Base-by-base conservation (phyloP, 1,140 invertebrate species). In the Stenopsyche tienmushanensis region DNA sequence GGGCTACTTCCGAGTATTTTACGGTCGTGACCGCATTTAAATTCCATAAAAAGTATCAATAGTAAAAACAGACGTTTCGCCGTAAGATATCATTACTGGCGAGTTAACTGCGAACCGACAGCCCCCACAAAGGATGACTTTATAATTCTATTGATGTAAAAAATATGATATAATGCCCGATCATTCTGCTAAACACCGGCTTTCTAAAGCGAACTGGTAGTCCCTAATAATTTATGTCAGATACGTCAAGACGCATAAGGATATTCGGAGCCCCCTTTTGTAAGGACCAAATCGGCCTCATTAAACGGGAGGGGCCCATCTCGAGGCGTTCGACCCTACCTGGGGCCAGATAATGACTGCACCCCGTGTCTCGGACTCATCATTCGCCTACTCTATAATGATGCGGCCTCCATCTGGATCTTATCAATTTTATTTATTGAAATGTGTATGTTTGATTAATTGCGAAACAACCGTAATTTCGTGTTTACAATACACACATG, bases 171-270 rank as follows among this genome's bases (percentile, higher is more conserved):
- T 57, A 57, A 41, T 57, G 39, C 15, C 54, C 17, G 54, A 57
- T 57, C 54, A 24, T 21, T 57, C 29, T 21, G 42, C 52, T 59
- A 53, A 67, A 42, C 45, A 59, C 42, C 26, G 44, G 52, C 59
- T 58, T 57, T 58, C 65, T 58, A 67, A 58, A 24, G 52, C 55
- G 52, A 15, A 13, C 34, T 58, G 54, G 41, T 52, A 55, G 41
- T 67, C 42, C 65, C 57, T 54, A 62, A 66, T 66, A 66, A 66
- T 66, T 66, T 62, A 44, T 62, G 65, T 66, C 65, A 66, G 58
- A 66, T 21, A 39, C 65, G 53, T 62, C 65, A 66, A 47, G 49
- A 45, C 44, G 17, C 64, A 66, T 60, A 66, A 66, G 59, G 57
- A 66, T 53, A 60, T 60, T 44, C 57, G 41, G 55, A 34, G 52